Evolutionary conservation across 2,888 invertebrate species (phyloP).

Genomic region (Orgyia antiqua): DNA sequence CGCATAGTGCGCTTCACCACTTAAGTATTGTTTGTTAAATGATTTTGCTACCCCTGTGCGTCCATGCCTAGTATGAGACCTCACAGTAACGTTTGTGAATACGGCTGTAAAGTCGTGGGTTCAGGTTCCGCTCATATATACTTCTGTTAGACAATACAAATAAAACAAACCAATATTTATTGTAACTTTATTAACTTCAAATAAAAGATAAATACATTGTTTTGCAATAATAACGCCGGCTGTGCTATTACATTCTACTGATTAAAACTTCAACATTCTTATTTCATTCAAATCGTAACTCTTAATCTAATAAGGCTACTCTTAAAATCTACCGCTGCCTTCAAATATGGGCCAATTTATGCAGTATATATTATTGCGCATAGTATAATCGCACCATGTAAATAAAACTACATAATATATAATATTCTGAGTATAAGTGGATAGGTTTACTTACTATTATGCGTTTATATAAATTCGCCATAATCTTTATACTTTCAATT

Average conservation of each 20-base stretch:
- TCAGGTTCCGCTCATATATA: too few species aligned
- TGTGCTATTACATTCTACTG: conserved; percentile 61
- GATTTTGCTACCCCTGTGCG: too few species aligned
- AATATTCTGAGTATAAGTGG: conserved; percentile 18
- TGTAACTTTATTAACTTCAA: conserved; percentile 70
- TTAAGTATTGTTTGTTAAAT: too few species aligned
- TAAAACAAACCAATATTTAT: conserved; percentile 33
- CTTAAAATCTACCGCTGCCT: conserved; percentile 63
- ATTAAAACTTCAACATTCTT: conserved; percentile 63
- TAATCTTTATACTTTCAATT: conserved; percentile 21
- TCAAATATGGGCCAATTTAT: conserved; percentile 45
- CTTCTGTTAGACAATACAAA: too few species aligned
- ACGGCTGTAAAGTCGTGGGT: too few species aligned
- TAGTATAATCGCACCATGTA: conserved; percentile 18
- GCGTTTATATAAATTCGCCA: conserved; percentile 30
- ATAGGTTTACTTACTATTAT: conserved; percentile 18
- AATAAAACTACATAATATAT: conserved; percentile 16
- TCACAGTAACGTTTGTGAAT: too few species aligned
- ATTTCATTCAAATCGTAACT: conserved; percentile 49
- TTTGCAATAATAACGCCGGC: conserved; percentile 68
- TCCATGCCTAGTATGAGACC: too few species aligned
- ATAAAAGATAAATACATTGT: conserved; percentile 65
- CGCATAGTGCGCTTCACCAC: too few species aligned
- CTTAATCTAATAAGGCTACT: conserved; percentile 76
- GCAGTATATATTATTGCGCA: conserved; percentile 45